phyloP scores from a whole-genome alignment of 2,113 vertebrate genomes.

The Pelecanoides urinatrix region DNA sequence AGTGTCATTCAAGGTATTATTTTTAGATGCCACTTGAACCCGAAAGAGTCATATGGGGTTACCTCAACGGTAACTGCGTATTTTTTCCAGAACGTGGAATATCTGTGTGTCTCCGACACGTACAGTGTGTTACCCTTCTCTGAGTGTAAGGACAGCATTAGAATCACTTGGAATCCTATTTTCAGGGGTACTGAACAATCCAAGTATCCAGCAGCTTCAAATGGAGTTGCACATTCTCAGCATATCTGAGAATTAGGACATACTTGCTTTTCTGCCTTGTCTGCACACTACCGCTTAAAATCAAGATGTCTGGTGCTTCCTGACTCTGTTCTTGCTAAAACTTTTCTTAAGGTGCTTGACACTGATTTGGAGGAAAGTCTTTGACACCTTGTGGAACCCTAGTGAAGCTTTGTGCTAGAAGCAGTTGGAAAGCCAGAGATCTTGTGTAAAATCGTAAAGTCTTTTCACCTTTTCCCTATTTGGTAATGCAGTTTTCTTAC shows the following conservation, averaged over 20 bases:
- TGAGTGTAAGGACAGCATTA: accelerated
- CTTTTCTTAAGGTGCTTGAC: neutral
- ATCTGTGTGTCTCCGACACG: accelerated
- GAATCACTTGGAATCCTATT: neutral
- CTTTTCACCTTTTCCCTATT: conserved; percentile 8
- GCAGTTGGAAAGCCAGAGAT: neutral
- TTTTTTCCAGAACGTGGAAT: neutral
- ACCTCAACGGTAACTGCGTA: neutral
- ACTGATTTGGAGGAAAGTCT: neutral
- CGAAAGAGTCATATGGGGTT: neutral
- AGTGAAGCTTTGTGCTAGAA: neutral
- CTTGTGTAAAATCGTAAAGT: neutral
- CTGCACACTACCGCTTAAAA: neutral
- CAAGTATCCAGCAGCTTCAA: neutral
- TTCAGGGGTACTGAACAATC: neutral
- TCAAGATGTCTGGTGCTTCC: neutral
- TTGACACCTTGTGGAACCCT: neutral
- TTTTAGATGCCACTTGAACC: conserved; percentile 37
- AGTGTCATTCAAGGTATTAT: conserved; percentile 20
- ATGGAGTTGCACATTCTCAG: neutral
- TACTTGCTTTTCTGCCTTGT: neutral
- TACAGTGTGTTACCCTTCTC: neutral
- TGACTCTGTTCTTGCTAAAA: neutral
- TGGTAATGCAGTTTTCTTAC: neutral
- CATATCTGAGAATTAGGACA: neutral